Evolutionary conservation across 2,113 vertebrate genomes (phyloP), one percentile per base, ranked within the genome.

Genomic region (Aythya baeri): DNA sequence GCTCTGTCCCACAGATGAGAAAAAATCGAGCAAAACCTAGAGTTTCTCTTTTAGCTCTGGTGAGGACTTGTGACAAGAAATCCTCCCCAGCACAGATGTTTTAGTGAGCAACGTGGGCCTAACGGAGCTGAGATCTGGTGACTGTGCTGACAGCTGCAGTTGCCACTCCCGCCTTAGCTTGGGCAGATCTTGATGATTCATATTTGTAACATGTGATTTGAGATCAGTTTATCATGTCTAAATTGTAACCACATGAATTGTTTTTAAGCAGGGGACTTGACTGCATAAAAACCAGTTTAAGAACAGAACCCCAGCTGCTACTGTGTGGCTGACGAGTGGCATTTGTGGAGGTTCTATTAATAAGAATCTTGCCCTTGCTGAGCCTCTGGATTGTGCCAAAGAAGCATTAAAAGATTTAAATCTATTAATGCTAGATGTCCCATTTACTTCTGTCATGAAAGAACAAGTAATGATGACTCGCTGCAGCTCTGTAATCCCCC

Each of bases 351-450:
- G 34, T 74, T 83, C 93, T 84, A 65, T 94, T 96, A 96, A 93
- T 93, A 93, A 80, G 68, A 92, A 83, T 9, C 83, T 72, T 96
- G 94, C 54, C 92, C 94, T 95, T 2, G 0, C 76, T 82, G 83
- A 83, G 80, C 92, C 76, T 36, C 70, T 34, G 80, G 46, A 16
- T 58, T 3, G n/a, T 75, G 96, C 92, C 93, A 92, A 93, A 86
- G 96, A 32, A 68, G 94, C 92, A 95, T 96, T 96, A 97, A 90
- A 92, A 95, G 95, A 95, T 94, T 96, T 96, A 91, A 88, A 88
- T 95, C 94, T 95, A 62, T 96, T 96, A 94, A 66, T 93, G 79
- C 2, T 43, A 44, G 73, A 72, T 91, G 96, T 76, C 88, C 80
- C 86, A 14, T 86, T 94, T 88, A 57, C 73, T 91, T 38, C 86